Evolutionary conservation across 2,797 vertebrate genomes (phyloP), one percentile per base, ranked within the genome.

Genomic region (Brotula barbata): DNA sequence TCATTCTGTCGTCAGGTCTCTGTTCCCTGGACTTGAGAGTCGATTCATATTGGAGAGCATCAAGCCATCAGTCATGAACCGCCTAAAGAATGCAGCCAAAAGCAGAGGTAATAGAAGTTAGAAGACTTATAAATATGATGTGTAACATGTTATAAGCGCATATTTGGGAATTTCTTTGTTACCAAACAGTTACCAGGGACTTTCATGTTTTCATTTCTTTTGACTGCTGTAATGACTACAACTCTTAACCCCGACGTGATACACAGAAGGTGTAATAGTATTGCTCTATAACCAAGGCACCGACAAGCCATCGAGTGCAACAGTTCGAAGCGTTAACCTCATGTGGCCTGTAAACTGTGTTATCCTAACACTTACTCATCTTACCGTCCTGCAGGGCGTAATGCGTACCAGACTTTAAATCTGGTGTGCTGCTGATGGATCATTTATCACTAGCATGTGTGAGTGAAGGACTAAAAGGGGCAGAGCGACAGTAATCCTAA

Each of bases 31-130:
- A 80, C 91, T 99, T 71, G 95, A 99, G 85, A 91, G 92, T 87
- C 93, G 92, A 71, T 92, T 99, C 77, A 70, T 99, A 60, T 88
- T 93, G 78, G 95, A 97, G 70, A 91, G 88, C 77, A 87, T 99
- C 74, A 92, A 94, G 66, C 91, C 94, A 64, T 90, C 92, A 53
- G 81, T 98, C 65, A 86, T 96, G 85, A 85, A 89, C 83, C 89
- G 90, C 87, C 89, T 99, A 79, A 97, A 94, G 87, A 94, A 95
- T 85, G 95, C 97, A 52, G 90, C 94, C 64, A 93, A 93, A 91
- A 95, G 92, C 78, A 91, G 96, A 96, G 97, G 96, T 99, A 94
- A 90, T 42, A n/a, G n/a, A n/a, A n/a, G n/a, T n/a, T n/a, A n/a
- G n/a, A n/a, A n/a, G n/a, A n/a, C 9, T 5, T 14, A 36, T 14